A percentile compares a stretch with the other conserved stretches of the same genome.
Conservation (phyloP, 2,113 vertebrate genomes). For the Paramisgurnus dabryanus region DNA sequence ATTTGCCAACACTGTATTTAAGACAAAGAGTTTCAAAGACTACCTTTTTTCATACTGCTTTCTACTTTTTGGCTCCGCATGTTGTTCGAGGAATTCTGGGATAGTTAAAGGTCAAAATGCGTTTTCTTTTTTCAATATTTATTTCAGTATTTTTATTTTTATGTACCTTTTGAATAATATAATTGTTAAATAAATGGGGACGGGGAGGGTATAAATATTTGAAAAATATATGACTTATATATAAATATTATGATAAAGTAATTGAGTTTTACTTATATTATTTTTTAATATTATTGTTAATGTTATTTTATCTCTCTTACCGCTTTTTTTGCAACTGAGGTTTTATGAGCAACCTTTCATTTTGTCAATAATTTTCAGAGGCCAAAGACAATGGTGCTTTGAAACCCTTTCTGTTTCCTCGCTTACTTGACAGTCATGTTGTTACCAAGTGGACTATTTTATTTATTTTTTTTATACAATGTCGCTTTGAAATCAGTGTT, state of each 20-base stretch:
- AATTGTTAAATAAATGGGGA: neutral
- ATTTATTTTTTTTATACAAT: neutral
- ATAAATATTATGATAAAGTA: neutral
- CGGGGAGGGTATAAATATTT: neutral
- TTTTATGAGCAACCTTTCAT: neutral
- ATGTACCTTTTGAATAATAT: conserved; percentile 2
- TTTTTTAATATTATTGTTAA: neutral
- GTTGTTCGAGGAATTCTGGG: conserved; percentile 24
- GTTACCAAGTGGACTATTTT: neutral
- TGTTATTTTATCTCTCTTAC: neutral
- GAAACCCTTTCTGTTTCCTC: neutral
- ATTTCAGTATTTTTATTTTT: conserved; percentile 42
- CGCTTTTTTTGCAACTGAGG: neutral
- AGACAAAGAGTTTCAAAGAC: conserved; percentile 48
- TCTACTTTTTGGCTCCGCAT: conserved; percentile 29
- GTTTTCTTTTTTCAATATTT: conserved; percentile 32
- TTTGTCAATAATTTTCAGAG: neutral
- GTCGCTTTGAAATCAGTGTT: neutral
- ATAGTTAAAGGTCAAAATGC: conserved; percentile 30
- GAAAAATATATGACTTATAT: neutral
- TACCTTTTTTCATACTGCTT: conserved; percentile 49
- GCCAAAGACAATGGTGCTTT: conserved; percentile 8
- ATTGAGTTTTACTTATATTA: neutral
- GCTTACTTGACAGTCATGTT: neutral
- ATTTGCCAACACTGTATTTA: conserved; percentile 57